Evolutionary conservation across 2,797 vertebrate species (phyloP).

Genomic region (Typhlichthys subterraneus): DNA sequence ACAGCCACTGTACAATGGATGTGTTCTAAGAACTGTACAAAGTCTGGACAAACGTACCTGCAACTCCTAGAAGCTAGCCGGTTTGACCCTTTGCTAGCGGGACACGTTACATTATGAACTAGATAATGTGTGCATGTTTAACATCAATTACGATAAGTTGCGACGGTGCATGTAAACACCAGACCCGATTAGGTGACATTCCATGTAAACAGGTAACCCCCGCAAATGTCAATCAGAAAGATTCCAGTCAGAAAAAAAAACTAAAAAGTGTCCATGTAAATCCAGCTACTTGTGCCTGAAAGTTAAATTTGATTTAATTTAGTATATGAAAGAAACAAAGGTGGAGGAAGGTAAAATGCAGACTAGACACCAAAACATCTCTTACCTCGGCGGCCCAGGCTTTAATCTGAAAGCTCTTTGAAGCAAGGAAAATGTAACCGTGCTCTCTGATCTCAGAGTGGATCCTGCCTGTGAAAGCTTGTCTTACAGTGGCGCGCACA

Average conservation of each 20-base stretch:
- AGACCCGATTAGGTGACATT: no score
- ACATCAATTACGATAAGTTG: no score
- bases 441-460: slow-evolving; percentile 73
- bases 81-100: no score
- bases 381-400: slow-evolving; percentile 74
- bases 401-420: slow-evolving; percentile 80
- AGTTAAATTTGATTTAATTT: slow-evolving; percentile 30
- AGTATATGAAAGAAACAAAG: slow-evolving; percentile 63
- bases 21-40: no score
- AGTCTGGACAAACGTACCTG: no score
- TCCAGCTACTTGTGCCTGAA: no score
- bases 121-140: no score
- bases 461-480: slow-evolving; percentile 60
- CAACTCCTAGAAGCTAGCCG: no score
- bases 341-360: slow-evolving; percentile 53
- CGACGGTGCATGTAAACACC: no score
- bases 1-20: no score
- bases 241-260: slow-evolving; percentile 9
- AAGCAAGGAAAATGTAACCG: slow-evolving; percentile 61
- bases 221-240: slow-evolving; percentile 9
- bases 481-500: slow-evolving; percentile 69
- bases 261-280: not conserved
- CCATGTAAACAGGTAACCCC: not conserved
- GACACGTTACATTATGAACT: no score
- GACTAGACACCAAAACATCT: slow-evolving; percentile 42